Conservation (phyloP, 1,140 invertebrate genomes). For the Drosophila watanabei region DNA sequence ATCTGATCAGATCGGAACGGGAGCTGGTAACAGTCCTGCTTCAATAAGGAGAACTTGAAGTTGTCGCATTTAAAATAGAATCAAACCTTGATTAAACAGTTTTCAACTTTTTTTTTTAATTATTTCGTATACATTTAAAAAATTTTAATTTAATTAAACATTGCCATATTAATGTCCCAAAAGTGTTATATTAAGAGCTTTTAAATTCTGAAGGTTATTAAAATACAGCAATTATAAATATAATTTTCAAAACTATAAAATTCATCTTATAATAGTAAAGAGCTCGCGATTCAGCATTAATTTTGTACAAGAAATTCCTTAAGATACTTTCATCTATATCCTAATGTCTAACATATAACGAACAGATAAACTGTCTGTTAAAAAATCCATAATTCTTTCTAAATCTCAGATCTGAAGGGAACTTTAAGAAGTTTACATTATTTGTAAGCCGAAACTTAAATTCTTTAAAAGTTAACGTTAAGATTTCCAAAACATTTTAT, state of each 20-base stretch:
- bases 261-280: not conserved
- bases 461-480: not conserved
- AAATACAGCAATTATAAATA: not conserved
- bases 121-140: not conserved
- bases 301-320: not conserved
- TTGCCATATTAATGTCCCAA: not conserved
- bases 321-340: not conserved
- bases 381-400: not conserved
- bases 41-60: not conserved
- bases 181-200: not conserved
- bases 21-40: conserved; percentile 21
- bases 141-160: not conserved
- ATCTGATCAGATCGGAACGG: conserved; percentile 42
- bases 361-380: not conserved
- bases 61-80: not conserved
- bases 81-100: not conserved
- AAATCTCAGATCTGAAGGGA: not conserved
- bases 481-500: not conserved
- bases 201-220: not conserved
- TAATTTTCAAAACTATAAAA: not conserved
- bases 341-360: not conserved
- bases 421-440: not conserved
- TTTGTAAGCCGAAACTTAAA: not conserved
- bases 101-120: too few species aligned
- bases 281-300: not conserved